Conservation (phyloP, 2,797 vertebrate genomes). For the Manis crassicaudata region DNA sequence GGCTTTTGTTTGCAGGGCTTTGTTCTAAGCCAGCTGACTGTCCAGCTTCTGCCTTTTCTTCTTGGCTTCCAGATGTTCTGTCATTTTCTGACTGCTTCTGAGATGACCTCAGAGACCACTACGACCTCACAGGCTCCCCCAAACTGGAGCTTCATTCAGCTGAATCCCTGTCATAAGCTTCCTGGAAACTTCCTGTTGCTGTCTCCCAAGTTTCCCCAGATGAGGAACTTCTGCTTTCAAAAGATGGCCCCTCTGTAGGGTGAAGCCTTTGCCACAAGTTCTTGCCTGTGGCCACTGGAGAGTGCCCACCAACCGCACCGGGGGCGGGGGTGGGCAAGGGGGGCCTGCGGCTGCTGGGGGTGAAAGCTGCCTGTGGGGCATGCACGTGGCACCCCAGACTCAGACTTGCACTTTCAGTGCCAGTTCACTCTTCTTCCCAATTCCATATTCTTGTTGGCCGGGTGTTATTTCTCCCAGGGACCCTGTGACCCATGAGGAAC, state of each 20-base stretch:
- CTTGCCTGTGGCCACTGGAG: neutral
- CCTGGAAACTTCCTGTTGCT: neutral
- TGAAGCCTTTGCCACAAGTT: neutral
- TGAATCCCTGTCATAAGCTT: neutral
- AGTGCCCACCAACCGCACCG: neutral
- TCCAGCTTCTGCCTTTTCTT: neutral
- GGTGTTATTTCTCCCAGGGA: neutral
- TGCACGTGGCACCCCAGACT: neutral
- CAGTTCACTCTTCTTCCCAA: neutral
- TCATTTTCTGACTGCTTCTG: neutral
- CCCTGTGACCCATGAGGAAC: neutral
- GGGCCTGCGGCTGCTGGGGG: neutral
- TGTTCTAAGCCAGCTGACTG: neutral
- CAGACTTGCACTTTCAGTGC: neutral
- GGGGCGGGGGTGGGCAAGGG: neutral
- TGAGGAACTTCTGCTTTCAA: neutral
- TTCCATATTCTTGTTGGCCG: neutral
- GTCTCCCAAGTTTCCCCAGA: neutral
- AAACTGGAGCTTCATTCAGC: neutral
- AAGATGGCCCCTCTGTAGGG: neutral
- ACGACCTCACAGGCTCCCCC: neutral
- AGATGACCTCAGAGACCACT: neutral
- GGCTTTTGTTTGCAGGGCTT: neutral
- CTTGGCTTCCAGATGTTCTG: neutral
- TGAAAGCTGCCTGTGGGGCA: neutral